A percentile compares a stretch with the other conserved stretches of the same genome.
Conservation (phyloP, 2,888 invertebrate genomes). For the Heliconius erato region DNA sequence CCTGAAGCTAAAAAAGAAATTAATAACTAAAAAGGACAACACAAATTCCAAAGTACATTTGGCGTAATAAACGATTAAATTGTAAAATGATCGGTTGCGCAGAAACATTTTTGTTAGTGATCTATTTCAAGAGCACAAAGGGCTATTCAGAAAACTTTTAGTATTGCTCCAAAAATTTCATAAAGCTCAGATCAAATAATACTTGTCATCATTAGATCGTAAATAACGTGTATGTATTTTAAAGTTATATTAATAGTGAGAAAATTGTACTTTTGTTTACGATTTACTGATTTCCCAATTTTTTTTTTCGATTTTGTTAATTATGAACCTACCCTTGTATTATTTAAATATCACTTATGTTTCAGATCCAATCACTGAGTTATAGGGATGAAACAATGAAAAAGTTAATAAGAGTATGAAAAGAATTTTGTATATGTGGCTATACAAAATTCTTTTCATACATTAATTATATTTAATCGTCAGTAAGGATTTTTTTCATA, state of each 20-base stretch:
- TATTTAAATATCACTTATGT: too few relatives aligned
- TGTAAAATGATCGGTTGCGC: neutral
- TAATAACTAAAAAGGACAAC: neutral
- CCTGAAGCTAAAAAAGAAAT: neutral
- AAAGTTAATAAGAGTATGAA: too few relatives aligned
- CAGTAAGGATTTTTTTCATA: too few relatives aligned
- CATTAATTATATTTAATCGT: too few relatives aligned
- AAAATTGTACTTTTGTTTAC: neutral
- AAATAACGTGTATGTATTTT: too few relatives aligned
- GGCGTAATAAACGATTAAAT: neutral
- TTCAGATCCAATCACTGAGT: too few relatives aligned
- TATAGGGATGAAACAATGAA: too few relatives aligned
- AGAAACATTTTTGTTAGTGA: neutral
- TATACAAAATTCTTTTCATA: too few relatives aligned
- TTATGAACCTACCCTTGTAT: too few relatives aligned
- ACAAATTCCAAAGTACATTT: neutral
- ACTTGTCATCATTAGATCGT: too few relatives aligned
- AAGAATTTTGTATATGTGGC: too few relatives aligned
- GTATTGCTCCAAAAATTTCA: neutral
- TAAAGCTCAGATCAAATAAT: neutral
- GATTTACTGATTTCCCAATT: neutral
- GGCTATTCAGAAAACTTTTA: neutral
- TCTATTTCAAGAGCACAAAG: neutral
- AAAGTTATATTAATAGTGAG: neutral
- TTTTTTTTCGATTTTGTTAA: too few relatives aligned